Evolutionary conservation across 1,140 invertebrate species (phyloP).

Genomic region (Aradophagus sp.): DNA sequence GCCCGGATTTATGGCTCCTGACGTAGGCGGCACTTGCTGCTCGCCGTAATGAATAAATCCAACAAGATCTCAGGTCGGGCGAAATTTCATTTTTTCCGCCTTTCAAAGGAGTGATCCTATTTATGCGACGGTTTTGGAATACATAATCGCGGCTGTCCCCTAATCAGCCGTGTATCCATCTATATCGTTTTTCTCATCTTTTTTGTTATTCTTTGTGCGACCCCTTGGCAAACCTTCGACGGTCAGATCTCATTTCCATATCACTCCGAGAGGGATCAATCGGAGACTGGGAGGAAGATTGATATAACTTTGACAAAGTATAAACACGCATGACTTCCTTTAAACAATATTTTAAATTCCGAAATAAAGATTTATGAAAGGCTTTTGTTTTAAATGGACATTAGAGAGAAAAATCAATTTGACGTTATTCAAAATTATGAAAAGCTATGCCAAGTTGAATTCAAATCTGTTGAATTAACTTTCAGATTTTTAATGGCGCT

Average conservation of each 20-base stretch:
- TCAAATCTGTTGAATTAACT: no score
- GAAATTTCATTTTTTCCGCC: conserved; percentile 17
- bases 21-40: no score
- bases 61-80: neutral
- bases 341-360: no score
- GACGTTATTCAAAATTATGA: no score
- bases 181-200: conserved; percentile 41
- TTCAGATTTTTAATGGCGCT: no score
- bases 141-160: conserved; percentile 50
- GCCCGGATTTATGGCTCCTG: neutral
- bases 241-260: conserved; percentile 68
- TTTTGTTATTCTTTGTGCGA: conserved; percentile 47
- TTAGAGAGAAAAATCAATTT: no score
- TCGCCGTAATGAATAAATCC: no score
- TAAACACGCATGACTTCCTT: conserved; percentile 16
- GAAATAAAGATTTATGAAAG: no score
- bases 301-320: conserved; percentile 25
- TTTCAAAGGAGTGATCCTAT: conserved; percentile 34
- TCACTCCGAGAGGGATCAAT: conserved; percentile 42
- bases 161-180: conserved; percentile 44
- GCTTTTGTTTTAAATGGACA: no score
- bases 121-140: conserved; percentile 45
- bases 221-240: conserved; percentile 40
- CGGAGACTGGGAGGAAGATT: conserved; percentile 10
- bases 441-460: no score